Conservation (phyloP, 1,140 invertebrate species). For the Antheraea pernyi region DNA sequence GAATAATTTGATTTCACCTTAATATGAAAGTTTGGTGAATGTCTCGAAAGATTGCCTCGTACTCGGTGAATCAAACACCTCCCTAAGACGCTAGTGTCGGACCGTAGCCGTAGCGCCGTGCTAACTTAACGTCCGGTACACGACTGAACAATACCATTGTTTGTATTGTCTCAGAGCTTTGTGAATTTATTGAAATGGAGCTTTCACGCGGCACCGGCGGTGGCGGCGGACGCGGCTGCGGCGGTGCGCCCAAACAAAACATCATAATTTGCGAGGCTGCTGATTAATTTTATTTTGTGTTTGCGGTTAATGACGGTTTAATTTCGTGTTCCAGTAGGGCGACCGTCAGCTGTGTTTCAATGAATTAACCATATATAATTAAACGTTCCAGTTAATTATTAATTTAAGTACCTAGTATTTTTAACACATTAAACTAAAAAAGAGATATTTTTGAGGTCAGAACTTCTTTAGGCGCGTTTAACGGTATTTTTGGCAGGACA, state of each 20-base stretch:
- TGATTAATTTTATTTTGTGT: conserved; percentile 16
- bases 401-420: too few species aligned
- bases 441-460: too few species aligned
- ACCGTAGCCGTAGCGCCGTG: not conserved
- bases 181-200: conserved; percentile 17
- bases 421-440: too few species aligned
- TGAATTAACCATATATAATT: not conserved
- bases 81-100: not conserved
- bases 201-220: not conserved
- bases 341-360: not conserved
- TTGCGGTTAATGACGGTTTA: conserved; percentile 20
- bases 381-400: not conserved
- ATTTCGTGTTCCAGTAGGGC: conserved; percentile 2
- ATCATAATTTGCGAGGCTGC: conserved; percentile 7
- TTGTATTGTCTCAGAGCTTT: conserved; percentile 21
- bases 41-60: too few species aligned
- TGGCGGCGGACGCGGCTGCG: too few species aligned
- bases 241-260: not conserved
- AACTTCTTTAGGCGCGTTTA: too few species aligned
- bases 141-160: conserved; percentile 24
- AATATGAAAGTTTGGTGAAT: too few species aligned
- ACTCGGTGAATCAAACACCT: not conserved
- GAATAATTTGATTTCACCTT: too few species aligned
- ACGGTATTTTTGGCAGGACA: too few species aligned
- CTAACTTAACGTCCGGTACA: conserved; percentile 13